Evolutionary conservation across 2,888 invertebrate genomes (phyloP).

Genomic region (Podotricha telesiphe): DNA sequence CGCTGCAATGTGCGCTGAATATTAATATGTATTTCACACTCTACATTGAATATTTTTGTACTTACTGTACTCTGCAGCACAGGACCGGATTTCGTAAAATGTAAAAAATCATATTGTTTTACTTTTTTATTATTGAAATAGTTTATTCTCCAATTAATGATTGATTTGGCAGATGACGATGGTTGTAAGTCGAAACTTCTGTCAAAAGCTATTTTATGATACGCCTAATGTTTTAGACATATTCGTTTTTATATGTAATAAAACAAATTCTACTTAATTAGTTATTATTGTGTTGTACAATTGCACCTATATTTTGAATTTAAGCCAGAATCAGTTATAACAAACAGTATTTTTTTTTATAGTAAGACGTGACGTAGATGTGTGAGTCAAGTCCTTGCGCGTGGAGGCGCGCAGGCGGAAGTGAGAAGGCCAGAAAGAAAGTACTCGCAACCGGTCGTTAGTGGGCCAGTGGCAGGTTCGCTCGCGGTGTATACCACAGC

Average conservation of each 20-base stretch:
- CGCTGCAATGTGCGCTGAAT: neutral
- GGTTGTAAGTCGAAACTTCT: neutral
- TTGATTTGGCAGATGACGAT: neutral
- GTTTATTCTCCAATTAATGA: neutral
- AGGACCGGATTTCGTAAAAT: neutral
- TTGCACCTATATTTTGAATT: neutral
- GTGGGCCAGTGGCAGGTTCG: constrained; percentile 62
- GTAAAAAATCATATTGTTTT: too few relatives aligned
- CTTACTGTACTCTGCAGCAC: neutral
- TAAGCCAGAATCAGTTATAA: neutral
- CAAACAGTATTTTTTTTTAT: constrained; percentile 33
- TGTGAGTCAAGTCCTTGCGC: constrained; percentile 69
- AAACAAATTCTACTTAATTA: neutral
- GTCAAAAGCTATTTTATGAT: neutral
- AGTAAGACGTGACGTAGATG: constrained; percentile 43
- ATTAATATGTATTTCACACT: constrained; percentile 11
- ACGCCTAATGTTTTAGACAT: neutral
- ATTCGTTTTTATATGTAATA: neutral
- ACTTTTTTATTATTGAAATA: neutral
- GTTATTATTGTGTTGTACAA: neutral
- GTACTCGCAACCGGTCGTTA: constrained; percentile 78
- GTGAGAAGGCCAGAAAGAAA: constrained; percentile 80
- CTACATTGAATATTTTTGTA: constrained; percentile 1
- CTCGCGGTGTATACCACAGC: constrained; percentile 31
- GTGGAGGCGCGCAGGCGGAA: constrained; percentile 80